Percentiles rank a stretch among this genome's conserved stretches.
These are phyloP conservation scores for Neoniphon sammara DNA, from an alignment of 2,797 vertebrate genomes.

Conservation along the genomic window DNA sequence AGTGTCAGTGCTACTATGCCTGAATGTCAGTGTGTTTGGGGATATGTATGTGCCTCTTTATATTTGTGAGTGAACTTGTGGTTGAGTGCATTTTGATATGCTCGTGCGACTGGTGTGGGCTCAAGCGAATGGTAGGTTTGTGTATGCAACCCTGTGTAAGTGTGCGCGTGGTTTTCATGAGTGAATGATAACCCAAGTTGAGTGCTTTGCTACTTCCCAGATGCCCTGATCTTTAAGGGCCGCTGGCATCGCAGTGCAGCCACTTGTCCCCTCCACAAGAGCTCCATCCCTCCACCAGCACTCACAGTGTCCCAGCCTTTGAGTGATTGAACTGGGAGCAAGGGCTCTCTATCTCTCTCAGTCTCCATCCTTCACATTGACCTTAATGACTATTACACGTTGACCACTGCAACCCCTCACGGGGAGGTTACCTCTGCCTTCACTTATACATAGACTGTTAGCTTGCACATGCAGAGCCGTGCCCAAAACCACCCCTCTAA, in stretches of 20 bases:
- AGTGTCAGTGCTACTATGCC: constrained; percentile 59
- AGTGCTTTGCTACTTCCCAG: constrained; percentile 63
- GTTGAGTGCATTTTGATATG: constrained; percentile 55
- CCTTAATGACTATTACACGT: constrained; percentile 71
- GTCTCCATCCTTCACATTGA: constrained; percentile 72
- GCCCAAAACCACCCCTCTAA: constrained; percentile 54
- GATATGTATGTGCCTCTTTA: constrained; percentile 71
- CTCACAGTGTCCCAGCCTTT: constrained; percentile 62
- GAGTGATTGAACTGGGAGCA: constrained; percentile 74
- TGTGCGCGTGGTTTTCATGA: constrained; percentile 44
- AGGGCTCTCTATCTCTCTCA: constrained; percentile 76
- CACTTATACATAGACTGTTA: constrained; percentile 80
- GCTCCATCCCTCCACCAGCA: constrained; percentile 67
- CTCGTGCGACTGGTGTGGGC: constrained; percentile 47
- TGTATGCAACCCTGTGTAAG: constrained; percentile 43
- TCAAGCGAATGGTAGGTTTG: constrained; percentile 44
- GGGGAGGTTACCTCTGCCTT: constrained; percentile 76
- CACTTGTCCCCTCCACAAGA: constrained; percentile 53
- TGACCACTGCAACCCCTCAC: constrained; percentile 59
- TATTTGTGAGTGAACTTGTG: constrained; percentile 62
- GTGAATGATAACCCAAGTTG: constrained; percentile 59
- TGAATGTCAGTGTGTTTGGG: constrained; percentile 64
- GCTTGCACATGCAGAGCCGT: constrained; percentile 58
- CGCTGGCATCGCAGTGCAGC: constrained; percentile 44
- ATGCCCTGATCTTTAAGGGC: constrained; percentile 47